Conservation (phyloP, 2,797 vertebrate species). For the Argya squamiceps region DNA sequence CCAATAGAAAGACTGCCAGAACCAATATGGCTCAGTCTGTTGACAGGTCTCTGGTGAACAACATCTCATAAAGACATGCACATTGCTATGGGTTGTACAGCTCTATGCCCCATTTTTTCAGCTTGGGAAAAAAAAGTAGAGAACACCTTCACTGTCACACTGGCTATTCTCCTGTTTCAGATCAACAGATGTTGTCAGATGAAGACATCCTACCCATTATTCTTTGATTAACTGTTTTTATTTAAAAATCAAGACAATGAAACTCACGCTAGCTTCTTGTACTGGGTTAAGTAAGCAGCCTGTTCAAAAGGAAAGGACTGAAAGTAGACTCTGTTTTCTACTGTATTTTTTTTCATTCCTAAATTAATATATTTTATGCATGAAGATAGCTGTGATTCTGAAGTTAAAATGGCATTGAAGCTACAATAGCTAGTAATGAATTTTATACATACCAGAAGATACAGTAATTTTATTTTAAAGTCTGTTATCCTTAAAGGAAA, state of each 20-base stretch:
- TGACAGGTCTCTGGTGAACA: constrained; percentile 94
- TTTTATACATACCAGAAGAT: not conserved
- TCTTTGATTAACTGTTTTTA: constrained; percentile 47
- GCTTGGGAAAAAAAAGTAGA: constrained; percentile 61
- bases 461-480: constrained; percentile 11
- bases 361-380: constrained; percentile 14
- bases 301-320: not conserved
- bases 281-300: constrained; percentile 8
- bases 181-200: constrained; percentile 77
- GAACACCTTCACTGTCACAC: constrained; percentile 72
- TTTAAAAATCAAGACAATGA: constrained; percentile 28
- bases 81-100: constrained; percentile 76
- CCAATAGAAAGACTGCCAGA: constrained; percentile 94
- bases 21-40: constrained; percentile 88
- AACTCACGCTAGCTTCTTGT: constrained; percentile 39
- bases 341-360: not conserved
- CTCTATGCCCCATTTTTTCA: constrained; percentile 68
- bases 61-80: constrained; percentile 84
- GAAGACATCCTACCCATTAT: constrained; percentile 65
- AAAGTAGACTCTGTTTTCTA: not conserved
- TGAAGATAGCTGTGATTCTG: not conserved
- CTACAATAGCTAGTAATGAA: not conserved
- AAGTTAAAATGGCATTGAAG: constrained; percentile 12
- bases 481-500: constrained; percentile 9
- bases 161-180: constrained; percentile 67